Percentiles rank a stretch among this genome's conserved stretches.
Conservation (phyloP, 2,797 vertebrate genomes). For the Acanthurus leucopareius region DNA sequence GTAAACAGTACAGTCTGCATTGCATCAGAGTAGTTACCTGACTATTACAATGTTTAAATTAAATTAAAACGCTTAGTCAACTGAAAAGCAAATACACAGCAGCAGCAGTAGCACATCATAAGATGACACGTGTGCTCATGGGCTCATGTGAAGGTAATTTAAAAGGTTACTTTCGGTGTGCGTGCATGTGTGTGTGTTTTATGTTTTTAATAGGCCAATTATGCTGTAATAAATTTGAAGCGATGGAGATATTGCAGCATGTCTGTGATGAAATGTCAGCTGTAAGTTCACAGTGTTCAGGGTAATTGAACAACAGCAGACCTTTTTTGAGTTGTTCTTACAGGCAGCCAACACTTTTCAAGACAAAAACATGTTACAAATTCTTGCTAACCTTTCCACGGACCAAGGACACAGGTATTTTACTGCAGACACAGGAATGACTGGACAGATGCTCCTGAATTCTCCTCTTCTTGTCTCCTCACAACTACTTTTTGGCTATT, state of each 20-base stretch:
- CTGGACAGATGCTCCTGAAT: background rate
- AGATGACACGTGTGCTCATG: background rate
- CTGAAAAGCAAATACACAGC: constrained; percentile 21
- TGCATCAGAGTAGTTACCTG: background rate
- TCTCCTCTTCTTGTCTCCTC: background rate
- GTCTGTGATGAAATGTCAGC: constrained; percentile 46
- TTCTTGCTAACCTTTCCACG: background rate
- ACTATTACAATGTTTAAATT: constrained; percentile 26
- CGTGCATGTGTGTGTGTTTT: background rate
- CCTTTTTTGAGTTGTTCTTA: constrained; percentile 25
- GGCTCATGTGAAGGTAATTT: background rate
- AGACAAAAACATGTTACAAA: constrained; percentile 17
- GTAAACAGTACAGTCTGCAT: background rate
- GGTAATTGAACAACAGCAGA: constrained; percentile 48
- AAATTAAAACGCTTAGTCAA: constrained; percentile 47
- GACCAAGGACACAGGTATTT: background rate
- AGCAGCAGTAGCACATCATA: background rate
- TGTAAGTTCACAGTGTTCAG: constrained; percentile 19
- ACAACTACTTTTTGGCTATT: background rate
- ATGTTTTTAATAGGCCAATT: background rate
- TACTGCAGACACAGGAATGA: background rate
- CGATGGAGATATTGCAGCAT: background rate
- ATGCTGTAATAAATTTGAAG: constrained; percentile 22
- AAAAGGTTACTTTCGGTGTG: background rate
- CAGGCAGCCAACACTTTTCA: background rate